These are phyloP conservation scores for Rhinolophus sinicus DNA, from an alignment of 2,113 vertebrate genomes.

Conservation along the genomic window DNA sequence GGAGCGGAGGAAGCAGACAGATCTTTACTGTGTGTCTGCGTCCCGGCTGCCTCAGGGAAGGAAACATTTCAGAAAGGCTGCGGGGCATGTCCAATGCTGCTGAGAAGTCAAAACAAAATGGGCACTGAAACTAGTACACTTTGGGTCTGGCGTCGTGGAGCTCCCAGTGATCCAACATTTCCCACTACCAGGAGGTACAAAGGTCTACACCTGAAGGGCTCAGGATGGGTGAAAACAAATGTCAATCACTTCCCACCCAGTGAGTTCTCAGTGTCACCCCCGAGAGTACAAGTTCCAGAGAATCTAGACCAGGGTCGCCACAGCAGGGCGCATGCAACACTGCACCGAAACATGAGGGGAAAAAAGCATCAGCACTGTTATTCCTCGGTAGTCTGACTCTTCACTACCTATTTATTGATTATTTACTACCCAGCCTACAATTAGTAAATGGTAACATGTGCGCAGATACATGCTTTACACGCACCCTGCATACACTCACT, in stretches of 20 bases:
- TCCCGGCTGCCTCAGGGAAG: neutral
- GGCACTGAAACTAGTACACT: neutral
- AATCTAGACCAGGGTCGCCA: neutral
- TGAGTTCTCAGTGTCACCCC: neutral
- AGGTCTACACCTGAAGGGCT: neutral
- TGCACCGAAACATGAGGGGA: fast-evolving
- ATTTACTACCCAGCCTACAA: neutral
- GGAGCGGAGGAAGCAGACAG: neutral
- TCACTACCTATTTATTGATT: neutral
- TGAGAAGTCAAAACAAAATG: neutral
- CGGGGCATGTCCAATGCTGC: neutral
- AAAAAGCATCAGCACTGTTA: neutral
- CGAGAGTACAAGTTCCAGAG: neutral
- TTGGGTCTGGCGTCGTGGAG: neutral
- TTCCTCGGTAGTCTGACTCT: neutral
- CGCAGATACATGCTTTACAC: neutral
- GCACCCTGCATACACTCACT: no score
- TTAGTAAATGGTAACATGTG: neutral
- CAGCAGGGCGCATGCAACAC: neutral
- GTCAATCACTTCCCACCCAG: neutral
- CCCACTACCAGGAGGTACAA: neutral
- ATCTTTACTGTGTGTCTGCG: neutral
- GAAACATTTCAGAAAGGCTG: neutral
- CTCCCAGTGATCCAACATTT: neutral
- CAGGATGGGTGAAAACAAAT: no score